phyloP scores from a whole-genome alignment of 2,113 vertebrate species.

The Ariopsis seemanni region DNA sequence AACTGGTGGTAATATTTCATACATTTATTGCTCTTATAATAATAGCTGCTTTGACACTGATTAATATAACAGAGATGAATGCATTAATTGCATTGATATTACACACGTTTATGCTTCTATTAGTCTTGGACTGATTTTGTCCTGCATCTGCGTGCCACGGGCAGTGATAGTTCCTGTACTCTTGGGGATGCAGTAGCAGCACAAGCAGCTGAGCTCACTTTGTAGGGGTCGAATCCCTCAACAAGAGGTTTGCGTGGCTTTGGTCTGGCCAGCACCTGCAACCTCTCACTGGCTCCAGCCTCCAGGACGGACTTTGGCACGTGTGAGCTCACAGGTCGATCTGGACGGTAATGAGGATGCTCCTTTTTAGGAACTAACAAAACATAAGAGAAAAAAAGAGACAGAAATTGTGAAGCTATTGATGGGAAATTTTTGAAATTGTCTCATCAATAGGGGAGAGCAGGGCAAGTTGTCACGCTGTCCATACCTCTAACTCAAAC shows the following conservation, averaged over 20 bases:
- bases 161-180: constrained; percentile 65
- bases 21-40: not conserved
- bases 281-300: constrained; percentile 54
- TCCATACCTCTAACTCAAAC: not conserved
- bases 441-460: not conserved
- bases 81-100: not conserved
- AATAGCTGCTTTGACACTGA: not conserved
- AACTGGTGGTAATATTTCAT: not conserved
- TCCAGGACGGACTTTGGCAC: constrained; percentile 52
- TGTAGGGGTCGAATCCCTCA: constrained; percentile 65
- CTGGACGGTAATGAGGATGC: constrained; percentile 43
- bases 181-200: constrained; percentile 63
- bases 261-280: constrained; percentile 63
- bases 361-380: constrained; percentile 38
- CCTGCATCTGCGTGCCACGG: constrained; percentile 66
- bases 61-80: not conserved
- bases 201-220: constrained; percentile 59
- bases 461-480: not conserved
- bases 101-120: not conserved
- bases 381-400: not conserved
- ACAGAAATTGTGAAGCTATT: not conserved
- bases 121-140: constrained; percentile 11
- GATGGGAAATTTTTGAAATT: not conserved
- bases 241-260: constrained; percentile 59
- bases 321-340: constrained; percentile 55